These are phyloP conservation scores for Musca vetustissima DNA, from an alignment of 1,140 invertebrate species.

Conservation along the genomic window DNA sequence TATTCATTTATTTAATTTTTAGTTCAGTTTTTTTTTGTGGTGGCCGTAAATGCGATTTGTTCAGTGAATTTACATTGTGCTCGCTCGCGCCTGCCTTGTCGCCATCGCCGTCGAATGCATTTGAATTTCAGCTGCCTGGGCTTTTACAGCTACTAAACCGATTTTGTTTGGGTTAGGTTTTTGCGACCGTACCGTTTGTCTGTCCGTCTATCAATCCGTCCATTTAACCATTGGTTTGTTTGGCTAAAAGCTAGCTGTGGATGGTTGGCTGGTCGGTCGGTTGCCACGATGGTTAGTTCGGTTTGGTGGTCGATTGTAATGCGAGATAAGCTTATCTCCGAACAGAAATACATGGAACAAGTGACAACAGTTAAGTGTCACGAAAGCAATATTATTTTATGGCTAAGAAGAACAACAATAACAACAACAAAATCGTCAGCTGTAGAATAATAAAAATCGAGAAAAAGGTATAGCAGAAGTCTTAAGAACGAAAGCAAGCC, in stretches of 20 bases:
- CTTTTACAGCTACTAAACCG: too few relatives aligned
- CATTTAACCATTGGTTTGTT: too few relatives aligned
- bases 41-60: slow-evolving; percentile 18
- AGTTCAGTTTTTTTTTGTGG: too few relatives aligned
- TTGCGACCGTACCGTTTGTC: neutral
- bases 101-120: too few relatives aligned
- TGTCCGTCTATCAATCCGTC: too few relatives aligned
- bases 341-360: slow-evolving; percentile 19
- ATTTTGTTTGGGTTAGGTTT: slow-evolving; percentile 2
- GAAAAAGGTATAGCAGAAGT: too few relatives aligned
- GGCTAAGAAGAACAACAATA: slow-evolving; percentile 2
- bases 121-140: too few relatives aligned
- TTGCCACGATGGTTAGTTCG: neutral
- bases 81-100: too few relatives aligned
- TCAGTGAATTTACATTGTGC: slow-evolving; percentile 8
- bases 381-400: slow-evolving; percentile 20
- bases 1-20: too few relatives aligned
- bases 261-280: neutral
- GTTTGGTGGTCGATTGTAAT: slow-evolving; percentile 6
- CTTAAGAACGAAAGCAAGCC: too few relatives aligned
- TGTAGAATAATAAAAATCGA: too few relatives aligned
- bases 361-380: slow-evolving; percentile 23
- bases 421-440: neutral
- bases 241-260: neutral
- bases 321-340: slow-evolving; percentile 18